These are phyloP conservation scores for Epinephelus lanceolatus DNA, from an alignment of 2,113 vertebrate genomes.

Conservation along the genomic window DNA sequence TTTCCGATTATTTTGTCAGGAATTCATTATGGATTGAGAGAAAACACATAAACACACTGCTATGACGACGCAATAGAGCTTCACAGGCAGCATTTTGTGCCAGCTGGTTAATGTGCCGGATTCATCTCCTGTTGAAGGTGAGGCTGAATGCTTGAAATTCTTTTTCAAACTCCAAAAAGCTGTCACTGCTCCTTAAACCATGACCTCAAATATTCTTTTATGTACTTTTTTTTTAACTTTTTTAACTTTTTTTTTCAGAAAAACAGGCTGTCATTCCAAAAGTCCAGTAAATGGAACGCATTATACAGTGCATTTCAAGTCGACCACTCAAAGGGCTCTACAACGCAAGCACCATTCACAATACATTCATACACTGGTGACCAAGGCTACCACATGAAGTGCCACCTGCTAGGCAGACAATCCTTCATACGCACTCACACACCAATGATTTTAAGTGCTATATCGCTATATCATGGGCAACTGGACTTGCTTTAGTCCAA, in stretches of 20 bases:
- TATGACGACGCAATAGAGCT: background rate
- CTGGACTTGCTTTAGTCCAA: too few relatives aligned
- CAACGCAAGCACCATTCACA: too few relatives aligned
- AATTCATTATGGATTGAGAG: constrained; percentile 17
- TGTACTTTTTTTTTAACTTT: too few relatives aligned
- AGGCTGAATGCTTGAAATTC: background rate
- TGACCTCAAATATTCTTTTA: background rate
- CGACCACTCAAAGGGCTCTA: too few relatives aligned
- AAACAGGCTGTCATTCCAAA: background rate
- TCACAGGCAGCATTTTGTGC: background rate
- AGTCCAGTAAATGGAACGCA: too few relatives aligned
- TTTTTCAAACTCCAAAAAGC: background rate
- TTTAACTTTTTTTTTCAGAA: background rate
- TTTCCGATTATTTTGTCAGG: constrained; percentile 37
- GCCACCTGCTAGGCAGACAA: too few relatives aligned
- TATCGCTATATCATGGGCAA: too few relatives aligned
- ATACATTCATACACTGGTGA: too few relatives aligned
- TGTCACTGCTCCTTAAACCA: background rate
- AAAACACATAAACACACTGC: background rate
- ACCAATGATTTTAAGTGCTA: too few relatives aligned
- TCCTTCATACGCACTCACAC: too few relatives aligned
- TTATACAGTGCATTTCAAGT: too few relatives aligned
- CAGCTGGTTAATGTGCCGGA: constrained; percentile 2
- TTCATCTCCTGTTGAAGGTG: background rate
- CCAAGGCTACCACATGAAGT: too few relatives aligned